phyloP scores from a whole-genome alignment of 2,888 invertebrate genomes.

The Drosophila helvetica region DNA sequence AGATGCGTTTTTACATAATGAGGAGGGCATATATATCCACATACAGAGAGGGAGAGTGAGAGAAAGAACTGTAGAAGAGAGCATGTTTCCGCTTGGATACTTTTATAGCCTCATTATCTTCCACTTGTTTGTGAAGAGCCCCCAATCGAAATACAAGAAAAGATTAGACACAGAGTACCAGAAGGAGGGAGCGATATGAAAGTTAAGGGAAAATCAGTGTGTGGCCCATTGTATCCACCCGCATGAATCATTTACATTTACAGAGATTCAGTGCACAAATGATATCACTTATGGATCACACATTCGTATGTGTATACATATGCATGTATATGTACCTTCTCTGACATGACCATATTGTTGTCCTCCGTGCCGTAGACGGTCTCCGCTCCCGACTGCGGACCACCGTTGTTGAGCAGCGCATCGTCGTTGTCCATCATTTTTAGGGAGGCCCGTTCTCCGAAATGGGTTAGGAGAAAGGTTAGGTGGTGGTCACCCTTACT shows the following conservation, averaged over 20 bases:
- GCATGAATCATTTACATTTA: constrained; percentile 19
- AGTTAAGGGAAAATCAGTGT: constrained; percentile 12
- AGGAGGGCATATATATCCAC: constrained; percentile 2
- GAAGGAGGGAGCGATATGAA: constrained; percentile 13
- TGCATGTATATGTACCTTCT: constrained; percentile 87
- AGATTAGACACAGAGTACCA: constrained; percentile 7
- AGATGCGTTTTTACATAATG: constrained; percentile 40
- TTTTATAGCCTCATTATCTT: constrained; percentile 48
- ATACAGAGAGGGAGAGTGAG: constrained; percentile 16
- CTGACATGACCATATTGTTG: constrained; percentile 98
- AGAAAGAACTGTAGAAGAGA: constrained; percentile 18
- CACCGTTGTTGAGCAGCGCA: constrained; percentile 81
- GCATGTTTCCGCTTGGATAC: constrained; percentile 61
- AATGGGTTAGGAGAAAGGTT: neutral
- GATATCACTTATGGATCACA: constrained; percentile 7
- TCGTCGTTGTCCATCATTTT: constrained; percentile 83
- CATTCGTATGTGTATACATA: neutral
- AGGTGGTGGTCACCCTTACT: constrained; percentile 41
- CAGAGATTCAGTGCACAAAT: constrained; percentile 4
- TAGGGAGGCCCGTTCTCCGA: neutral
- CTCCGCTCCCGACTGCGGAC: constrained; percentile 88
- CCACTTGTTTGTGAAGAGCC: constrained; percentile 21
- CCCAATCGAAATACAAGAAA: constrained; percentile 20
- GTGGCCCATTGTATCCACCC: neutral
- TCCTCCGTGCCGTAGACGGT: constrained; percentile 97